phyloP scores from a whole-genome alignment of 2,113 vertebrate species.

The Perca fluviatilis region DNA sequence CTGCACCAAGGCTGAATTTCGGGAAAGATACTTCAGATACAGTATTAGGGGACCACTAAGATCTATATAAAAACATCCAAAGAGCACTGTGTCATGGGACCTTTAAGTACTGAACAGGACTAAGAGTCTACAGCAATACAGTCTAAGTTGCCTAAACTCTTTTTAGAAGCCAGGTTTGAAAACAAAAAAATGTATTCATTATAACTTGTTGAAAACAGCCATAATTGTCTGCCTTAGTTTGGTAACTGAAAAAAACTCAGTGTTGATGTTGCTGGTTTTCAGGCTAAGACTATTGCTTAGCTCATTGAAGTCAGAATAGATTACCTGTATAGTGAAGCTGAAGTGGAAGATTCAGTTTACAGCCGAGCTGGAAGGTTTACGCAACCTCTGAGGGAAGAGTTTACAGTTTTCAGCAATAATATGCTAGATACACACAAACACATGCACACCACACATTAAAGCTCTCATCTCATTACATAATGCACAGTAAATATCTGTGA shows the following conservation, averaged over 20 bases:
- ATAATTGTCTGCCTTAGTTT: neutral
- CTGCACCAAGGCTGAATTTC: too few species aligned
- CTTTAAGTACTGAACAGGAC: neutral
- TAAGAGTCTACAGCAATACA: neutral
- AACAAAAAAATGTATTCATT: neutral
- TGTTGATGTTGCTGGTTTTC: constrained; percentile 8
- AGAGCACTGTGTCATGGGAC: too few species aligned
- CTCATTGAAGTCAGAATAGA: neutral
- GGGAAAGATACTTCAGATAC: too few species aligned
- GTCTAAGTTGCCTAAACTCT: too few species aligned
- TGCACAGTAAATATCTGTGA: constrained; percentile 11
- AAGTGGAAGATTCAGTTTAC: constrained; percentile 10
- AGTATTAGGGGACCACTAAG: too few species aligned
- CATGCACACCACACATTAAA: constrained; percentile 15
- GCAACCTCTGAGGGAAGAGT: constrained; percentile 22
- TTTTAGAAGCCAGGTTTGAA: neutral
- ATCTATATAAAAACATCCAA: too few species aligned
- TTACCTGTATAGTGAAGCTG: neutral
- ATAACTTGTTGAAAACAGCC: neutral
- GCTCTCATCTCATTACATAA: neutral
- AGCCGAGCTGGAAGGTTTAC: constrained; percentile 22
- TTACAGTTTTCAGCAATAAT: constrained; percentile 36
- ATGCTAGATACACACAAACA: constrained; percentile 22
- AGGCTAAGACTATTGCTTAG: neutral
- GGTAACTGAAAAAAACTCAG: too few species aligned